Evolutionary conservation across 1,140 invertebrate genomes (phyloP).

Genomic region (Anadara kagoshimensis): DNA sequence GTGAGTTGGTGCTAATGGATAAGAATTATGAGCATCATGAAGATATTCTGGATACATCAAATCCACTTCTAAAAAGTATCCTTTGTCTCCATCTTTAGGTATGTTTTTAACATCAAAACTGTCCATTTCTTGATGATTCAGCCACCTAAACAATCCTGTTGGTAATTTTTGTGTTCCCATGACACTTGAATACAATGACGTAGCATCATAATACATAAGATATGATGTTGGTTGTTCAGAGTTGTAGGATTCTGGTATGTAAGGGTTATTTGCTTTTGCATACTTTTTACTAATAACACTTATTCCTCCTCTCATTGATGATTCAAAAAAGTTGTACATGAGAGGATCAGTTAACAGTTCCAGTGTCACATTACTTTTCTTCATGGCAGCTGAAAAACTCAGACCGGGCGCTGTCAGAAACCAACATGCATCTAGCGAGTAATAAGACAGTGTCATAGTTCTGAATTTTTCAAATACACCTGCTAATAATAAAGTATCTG

Average conservation of each 20-base stretch:
- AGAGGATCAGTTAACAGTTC: slow-evolving; percentile 8
- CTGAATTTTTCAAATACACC: slow-evolving; percentile 25
- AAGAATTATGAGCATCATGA: slow-evolving; percentile 77
- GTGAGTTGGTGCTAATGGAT: slow-evolving; percentile 74
- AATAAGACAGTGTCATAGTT: slow-evolving; percentile 1
- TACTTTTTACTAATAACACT: neutral
- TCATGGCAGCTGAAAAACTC: slow-evolving; percentile 7
- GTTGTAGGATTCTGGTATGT: slow-evolving; percentile 5
- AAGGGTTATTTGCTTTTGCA: slow-evolving; percentile 3
- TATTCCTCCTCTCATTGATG: neutral
- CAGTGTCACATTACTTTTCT: neutral
- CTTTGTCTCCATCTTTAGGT: slow-evolving; percentile 68
- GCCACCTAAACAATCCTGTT: slow-evolving; percentile 53
- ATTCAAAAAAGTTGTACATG: slow-evolving; percentile 4
- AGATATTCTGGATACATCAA: slow-evolving; percentile 69
- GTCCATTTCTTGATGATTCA: slow-evolving; percentile 25
- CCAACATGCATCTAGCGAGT: neutral
- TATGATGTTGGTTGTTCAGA: slow-evolving; percentile 7
- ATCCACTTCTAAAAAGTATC: slow-evolving; percentile 77
- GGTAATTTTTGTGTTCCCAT: slow-evolving; percentile 64
- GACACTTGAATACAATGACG: slow-evolving; percentile 67
- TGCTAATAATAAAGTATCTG: slow-evolving; percentile 19
- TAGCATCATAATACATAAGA: slow-evolving; percentile 20
- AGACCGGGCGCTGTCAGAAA: slow-evolving; percentile 2
- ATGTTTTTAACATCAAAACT: slow-evolving; percentile 69